phyloP scores from a whole-genome alignment of 2,113 vertebrate genomes.

The Struthio camelus region DNA sequence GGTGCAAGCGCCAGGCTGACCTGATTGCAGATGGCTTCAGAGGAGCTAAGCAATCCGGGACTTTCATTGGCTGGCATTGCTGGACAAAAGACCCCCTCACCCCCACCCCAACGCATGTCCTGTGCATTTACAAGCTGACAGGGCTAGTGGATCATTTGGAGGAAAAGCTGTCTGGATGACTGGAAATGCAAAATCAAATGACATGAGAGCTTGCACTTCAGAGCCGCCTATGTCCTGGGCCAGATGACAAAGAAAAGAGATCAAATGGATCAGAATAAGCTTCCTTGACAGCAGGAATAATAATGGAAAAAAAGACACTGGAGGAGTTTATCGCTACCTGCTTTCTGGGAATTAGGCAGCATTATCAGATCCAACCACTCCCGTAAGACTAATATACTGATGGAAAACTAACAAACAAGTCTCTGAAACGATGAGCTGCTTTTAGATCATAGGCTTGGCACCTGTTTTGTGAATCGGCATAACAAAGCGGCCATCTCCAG shows the following conservation, averaged over 20 bases:
- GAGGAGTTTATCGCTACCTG: background rate
- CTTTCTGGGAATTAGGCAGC: background rate
- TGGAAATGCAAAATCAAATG: background rate
- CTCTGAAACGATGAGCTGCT: background rate
- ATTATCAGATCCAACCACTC: background rate
- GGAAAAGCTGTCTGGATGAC: background rate
- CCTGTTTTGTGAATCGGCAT: fast-evolving
- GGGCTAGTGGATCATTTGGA: background rate
- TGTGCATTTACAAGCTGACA: background rate
- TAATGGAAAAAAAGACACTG: background rate
- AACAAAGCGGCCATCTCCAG: fast-evolving
- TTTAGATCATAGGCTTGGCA: background rate
- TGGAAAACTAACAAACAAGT: background rate
- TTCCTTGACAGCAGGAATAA: background rate
- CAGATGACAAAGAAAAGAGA: background rate
- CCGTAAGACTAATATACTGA: fast-evolving
- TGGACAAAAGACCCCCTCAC: background rate
- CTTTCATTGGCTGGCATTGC: background rate
- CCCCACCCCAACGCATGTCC: no score
- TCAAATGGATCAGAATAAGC: background rate
- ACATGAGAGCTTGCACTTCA: fast-evolving
- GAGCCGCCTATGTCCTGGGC: fast-evolving
- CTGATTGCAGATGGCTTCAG: background rate
- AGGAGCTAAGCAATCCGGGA: background rate
- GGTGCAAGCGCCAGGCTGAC: background rate